phyloP scores from a whole-genome alignment of 2,888 invertebrate species.

The Aquatica leii region DNA sequence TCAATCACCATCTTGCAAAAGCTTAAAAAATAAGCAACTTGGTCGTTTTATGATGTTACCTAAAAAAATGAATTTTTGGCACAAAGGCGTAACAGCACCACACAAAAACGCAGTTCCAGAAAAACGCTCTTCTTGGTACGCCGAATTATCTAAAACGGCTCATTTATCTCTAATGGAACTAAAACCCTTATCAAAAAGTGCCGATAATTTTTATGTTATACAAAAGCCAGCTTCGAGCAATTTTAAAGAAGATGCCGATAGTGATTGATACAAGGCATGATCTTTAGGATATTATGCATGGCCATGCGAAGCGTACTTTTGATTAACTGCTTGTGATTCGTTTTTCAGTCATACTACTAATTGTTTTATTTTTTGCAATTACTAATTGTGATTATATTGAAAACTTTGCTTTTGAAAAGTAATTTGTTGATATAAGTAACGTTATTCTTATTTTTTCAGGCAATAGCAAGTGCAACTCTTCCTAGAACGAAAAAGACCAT shows the following conservation, averaged over 20 bases:
- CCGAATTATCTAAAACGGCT: constrained; percentile 31
- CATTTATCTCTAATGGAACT: constrained; percentile 26
- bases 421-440: background rate
- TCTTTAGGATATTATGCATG: constrained; percentile 17
- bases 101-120: constrained; percentile 28
- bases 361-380: background rate
- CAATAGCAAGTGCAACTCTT: constrained; percentile 74
- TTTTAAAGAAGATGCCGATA: constrained; percentile 17
- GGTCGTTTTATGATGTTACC: constrained; percentile 63
- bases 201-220: constrained; percentile 44
- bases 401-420: constrained; percentile 2
- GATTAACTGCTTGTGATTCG: background rate
- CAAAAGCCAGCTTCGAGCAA: constrained; percentile 12
- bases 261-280: constrained; percentile 30
- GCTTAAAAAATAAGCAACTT: constrained; percentile 46
- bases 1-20: constrained; percentile 34
- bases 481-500: constrained; percentile 77
- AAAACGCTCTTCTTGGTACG: constrained; percentile 51
- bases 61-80: constrained; percentile 67
- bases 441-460: constrained; percentile 67
- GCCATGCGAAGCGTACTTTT: background rate
- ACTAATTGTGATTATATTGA: too few relatives aligned
- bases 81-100: constrained; percentile 56
- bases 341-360: background rate
- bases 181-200: constrained; percentile 52